phyloP scores from a whole-genome alignment of 2,113 vertebrate species.

The Morone chrysops region DNA sequence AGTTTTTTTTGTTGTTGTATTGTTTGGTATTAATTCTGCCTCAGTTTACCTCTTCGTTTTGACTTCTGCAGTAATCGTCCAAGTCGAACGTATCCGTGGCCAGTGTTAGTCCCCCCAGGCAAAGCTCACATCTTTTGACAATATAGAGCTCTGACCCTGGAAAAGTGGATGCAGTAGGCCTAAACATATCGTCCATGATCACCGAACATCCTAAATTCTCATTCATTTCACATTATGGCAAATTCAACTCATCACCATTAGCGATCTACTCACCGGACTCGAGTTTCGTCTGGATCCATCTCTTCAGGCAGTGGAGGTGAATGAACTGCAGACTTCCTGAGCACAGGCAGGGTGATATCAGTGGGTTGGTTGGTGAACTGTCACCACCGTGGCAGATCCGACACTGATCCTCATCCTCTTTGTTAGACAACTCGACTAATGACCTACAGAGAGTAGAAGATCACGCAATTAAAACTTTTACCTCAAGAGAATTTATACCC shows the following conservation, averaged over 20 bases:
- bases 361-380: constrained; percentile 82
- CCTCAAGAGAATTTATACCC: neutral
- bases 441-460: constrained; percentile 74
- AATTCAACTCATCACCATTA: no score
- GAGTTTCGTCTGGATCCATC: neutral
- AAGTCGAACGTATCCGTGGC: neutral
- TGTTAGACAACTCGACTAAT: constrained; percentile 86
- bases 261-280: neutral
- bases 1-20: neutral
- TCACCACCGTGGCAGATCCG: constrained; percentile 88
- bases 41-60: neutral
- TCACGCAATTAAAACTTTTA: neutral
- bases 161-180: neutral
- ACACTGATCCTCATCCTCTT: constrained; percentile 87
- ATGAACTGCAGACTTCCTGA: neutral
- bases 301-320: constrained; percentile 9
- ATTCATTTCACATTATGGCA: no score
- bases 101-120: neutral
- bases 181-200: neutral
- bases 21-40: neutral
- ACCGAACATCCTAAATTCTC: neutral
- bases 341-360: constrained; percentile 89
- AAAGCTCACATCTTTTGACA: neutral
- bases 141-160: neutral
- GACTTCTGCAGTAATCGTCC: neutral